Evolutionary conservation across 1,140 invertebrate species (phyloP).

Genomic region (Stenopsyche tienmushanensis): DNA sequence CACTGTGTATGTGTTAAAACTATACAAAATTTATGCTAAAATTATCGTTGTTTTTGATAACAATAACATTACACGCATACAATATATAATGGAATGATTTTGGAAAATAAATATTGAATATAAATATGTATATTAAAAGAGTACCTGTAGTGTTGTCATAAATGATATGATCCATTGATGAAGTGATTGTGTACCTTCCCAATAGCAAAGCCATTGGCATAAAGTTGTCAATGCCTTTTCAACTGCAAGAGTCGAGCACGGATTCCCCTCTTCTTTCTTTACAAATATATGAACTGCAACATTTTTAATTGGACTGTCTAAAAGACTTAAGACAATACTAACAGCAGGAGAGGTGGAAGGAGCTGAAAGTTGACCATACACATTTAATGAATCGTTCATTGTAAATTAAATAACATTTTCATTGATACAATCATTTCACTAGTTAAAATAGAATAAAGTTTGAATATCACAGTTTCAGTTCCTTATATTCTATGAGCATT

Average conservation of each 20-base stretch:
- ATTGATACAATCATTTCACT: too few relatives aligned
- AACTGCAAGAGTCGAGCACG: neutral
- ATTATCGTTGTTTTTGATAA: too few relatives aligned
- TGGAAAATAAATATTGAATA: neutral
- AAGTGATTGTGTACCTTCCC: constrained; percentile 31
- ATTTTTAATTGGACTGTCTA: constrained; percentile 11
- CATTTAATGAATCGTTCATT: neutral
- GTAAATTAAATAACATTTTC: too few relatives aligned
- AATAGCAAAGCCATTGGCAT: constrained; percentile 34
- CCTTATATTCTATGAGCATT: too few relatives aligned
- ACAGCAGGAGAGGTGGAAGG: constrained; percentile 23
- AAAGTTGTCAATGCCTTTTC: constrained; percentile 25
- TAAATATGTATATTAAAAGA: neutral
- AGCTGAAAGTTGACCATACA: neutral
- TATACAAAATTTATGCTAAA: too few relatives aligned
- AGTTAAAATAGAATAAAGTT: too few relatives aligned
- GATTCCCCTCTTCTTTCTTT: neutral
- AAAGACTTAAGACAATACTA: constrained; percentile 27
- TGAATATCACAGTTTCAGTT: too few relatives aligned
- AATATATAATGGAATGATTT: neutral
- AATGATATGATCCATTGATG: constrained; percentile 31
- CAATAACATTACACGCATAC: neutral
- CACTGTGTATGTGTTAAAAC: too few relatives aligned
- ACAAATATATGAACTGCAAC: constrained; percentile 21
- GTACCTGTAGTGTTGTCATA: constrained; percentile 31